Evolutionary conservation across 2,113 vertebrate genomes (phyloP).

Genomic region (Mungos mungo): DNA sequence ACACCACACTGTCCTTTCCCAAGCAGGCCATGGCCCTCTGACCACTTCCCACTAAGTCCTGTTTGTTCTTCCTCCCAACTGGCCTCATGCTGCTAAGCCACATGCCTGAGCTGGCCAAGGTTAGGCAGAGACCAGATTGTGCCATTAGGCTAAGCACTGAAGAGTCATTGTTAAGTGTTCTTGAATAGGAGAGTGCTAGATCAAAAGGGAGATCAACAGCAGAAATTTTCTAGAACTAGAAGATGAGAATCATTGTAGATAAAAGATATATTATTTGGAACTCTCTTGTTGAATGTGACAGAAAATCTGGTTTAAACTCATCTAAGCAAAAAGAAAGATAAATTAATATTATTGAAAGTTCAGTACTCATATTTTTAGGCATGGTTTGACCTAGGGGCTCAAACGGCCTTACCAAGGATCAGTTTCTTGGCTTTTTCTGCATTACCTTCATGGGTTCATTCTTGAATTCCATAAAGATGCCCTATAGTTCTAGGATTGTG

Average conservation of each 20-base stretch:
- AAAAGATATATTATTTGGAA: constrained; percentile 26
- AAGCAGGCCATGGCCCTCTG: background rate
- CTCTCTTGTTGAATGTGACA: background rate
- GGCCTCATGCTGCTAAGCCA: background rate
- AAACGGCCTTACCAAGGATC: background rate
- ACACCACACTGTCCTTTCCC: background rate
- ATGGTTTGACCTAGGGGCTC: background rate
- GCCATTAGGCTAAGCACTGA: background rate
- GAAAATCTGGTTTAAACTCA: constrained; percentile 11
- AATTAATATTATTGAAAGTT: background rate
- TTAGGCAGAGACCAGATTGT: background rate
- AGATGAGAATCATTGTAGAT: constrained; percentile 19
- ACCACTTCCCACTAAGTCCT: background rate
- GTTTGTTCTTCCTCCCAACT: background rate
- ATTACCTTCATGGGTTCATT: background rate
- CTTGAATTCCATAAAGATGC: background rate
- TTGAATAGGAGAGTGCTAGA: background rate
- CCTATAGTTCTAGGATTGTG: background rate
- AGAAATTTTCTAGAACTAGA: constrained; percentile 20
- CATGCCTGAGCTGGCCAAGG: background rate
- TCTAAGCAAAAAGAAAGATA: constrained; percentile 9
- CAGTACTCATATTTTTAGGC: background rate
- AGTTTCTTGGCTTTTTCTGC: background rate
- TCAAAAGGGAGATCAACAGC: background rate
- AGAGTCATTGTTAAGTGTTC: background rate